Base-by-base conservation (phyloP, 1,140 invertebrate genomes). In the Bradysia coprophila region DNA sequence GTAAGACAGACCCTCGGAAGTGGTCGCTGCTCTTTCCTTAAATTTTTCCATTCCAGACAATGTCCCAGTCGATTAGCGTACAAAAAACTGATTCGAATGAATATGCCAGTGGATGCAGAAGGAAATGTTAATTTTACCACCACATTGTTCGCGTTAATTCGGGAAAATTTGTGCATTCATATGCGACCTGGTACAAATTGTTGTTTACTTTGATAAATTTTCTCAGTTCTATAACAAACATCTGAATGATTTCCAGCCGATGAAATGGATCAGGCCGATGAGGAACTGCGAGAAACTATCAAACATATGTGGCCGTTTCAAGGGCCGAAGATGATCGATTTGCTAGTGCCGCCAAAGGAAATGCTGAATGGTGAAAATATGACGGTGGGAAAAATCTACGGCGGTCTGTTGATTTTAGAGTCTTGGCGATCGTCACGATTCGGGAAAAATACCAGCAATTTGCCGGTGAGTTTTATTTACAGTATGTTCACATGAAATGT, bases 321-420 rank as follows among this genome's bases (percentile, higher is more conserved):
- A 68, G 89, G 94, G 11, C 93, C 91, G 67, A 94, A 95, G 64
- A 89, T 93, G 72, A 73, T 97, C 51, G 82, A 98, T 67, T 67
- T 97, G 52, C 71, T 99, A 52, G 85, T 99, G 54, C 95, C 95
- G 52, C 81, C 80, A 46, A 81, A 73, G 63, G 78, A 85, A 61
- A 88, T 91, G 64, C 63, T 92, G 48, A 79, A 78, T 57, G 75
- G 74, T 56, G 77, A 77, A 38, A 94, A 91, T 65, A 61, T 98
- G 50, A 96, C 92, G 41, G 92, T 98, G 45, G 96, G 96, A 53
- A 99, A 99, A 70, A 90, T 99, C 55, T 99, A 99, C 65, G 92
- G 87, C 47, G 91, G 90, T 44, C 72, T 97, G 42, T 71, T 99
- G 40, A 95, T 99, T 55, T 67, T 94, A 47, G 95, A 99, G 64